Percentiles rank a stretch among this genome's conserved stretches.
These are phyloP conservation scores for Neolamprologus longior DNA, from an alignment of 2,113 vertebrate species.

Conservation along the genomic window DNA sequence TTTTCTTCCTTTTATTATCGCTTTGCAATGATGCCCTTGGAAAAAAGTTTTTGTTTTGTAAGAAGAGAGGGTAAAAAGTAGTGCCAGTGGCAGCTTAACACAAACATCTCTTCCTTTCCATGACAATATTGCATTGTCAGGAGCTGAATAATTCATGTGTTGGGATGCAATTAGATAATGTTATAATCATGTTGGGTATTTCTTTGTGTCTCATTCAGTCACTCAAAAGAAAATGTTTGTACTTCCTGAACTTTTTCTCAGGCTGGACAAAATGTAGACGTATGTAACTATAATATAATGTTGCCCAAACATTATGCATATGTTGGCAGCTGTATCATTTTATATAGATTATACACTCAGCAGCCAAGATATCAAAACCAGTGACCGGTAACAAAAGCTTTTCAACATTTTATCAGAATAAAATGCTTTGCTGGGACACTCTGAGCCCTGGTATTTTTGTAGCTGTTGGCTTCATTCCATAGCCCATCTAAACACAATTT, in stretches of 20 bases:
- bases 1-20: neutral
- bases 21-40: neutral
- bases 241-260: neutral
- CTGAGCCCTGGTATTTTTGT: neutral
- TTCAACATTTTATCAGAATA: neutral
- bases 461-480: neutral
- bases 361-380: neutral
- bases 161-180: constrained; percentile 47
- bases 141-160: constrained; percentile 37
- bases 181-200: constrained; percentile 47
- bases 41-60: constrained; percentile 10
- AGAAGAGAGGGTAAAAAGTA: neutral
- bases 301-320: neutral
- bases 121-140: constrained; percentile 25
- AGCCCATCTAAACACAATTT: neutral
- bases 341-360: neutral
- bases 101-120: constrained; percentile 10
- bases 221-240: neutral
- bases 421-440: neutral
- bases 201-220: neutral
- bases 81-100: neutral
- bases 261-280: neutral
- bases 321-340: neutral
- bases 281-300: neutral
- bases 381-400: neutral